Evolutionary conservation across 2,113 vertebrate genomes (phyloP).

Genomic region (Orientallactaga bullata): DNA sequence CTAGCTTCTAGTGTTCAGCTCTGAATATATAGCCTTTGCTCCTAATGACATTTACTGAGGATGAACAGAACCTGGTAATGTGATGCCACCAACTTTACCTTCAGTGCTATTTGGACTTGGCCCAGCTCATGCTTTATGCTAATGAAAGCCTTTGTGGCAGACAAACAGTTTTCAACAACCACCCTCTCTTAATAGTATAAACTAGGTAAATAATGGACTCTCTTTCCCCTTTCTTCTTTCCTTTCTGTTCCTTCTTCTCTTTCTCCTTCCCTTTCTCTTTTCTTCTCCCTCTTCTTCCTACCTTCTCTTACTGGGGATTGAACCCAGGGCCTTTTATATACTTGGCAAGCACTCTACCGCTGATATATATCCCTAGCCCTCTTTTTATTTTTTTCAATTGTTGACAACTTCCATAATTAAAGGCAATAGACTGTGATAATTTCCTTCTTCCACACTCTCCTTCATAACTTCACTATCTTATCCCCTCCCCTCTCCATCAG

Average conservation of each 20-base stretch:
- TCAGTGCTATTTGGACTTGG: neutral
- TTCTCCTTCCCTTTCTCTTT: neutral
- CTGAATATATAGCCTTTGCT: neutral
- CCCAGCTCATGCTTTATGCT: neutral
- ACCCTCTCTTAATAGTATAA: neutral
- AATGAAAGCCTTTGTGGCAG: conserved; percentile 48
- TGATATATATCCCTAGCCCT: neutral
- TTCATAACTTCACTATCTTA: too few species aligned
- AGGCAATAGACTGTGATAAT: too few species aligned
- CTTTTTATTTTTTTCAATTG: neutral
- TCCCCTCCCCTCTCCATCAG: too few species aligned
- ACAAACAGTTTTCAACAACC: neutral
- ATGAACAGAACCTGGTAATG: neutral
- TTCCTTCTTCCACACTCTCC: too few species aligned
- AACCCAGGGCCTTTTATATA: neutral
- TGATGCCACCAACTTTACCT: neutral
- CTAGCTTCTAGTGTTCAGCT: neutral
- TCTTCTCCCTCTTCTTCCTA: neutral
- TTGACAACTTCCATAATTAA: too few species aligned
- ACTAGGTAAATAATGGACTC: neutral
- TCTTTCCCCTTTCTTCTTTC: too few species aligned
- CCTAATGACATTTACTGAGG: neutral
- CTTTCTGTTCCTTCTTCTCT: neutral
- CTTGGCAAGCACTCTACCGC: neutral
- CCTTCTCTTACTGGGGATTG: neutral